phyloP scores from a whole-genome alignment of 2,888 invertebrate species.

The Drymonia ruficornis region DNA sequence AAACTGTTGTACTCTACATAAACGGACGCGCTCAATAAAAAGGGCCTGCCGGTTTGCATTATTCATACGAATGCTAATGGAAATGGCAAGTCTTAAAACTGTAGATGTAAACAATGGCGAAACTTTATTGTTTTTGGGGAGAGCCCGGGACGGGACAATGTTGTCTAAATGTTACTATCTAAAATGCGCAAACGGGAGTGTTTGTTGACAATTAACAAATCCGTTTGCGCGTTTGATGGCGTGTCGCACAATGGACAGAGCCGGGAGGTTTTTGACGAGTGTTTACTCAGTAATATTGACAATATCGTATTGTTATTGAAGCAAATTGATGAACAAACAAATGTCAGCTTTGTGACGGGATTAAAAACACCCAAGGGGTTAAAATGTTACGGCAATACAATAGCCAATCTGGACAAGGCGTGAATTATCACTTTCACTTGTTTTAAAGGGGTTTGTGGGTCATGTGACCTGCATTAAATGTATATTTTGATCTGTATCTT shows the following conservation, averaged over 20 bases:
- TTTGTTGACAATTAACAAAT: slow-evolving; percentile 52
- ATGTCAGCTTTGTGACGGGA: slow-evolving; percentile 11
- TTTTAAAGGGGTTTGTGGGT: too few species aligned
- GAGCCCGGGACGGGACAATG: slow-evolving; percentile 21
- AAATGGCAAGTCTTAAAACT: slow-evolving; percentile 56
- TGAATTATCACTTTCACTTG: too few species aligned
- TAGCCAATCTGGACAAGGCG: not conserved
- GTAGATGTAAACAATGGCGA: slow-evolving; percentile 52
- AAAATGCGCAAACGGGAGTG: slow-evolving; percentile 35
- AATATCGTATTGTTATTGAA: slow-evolving; percentile 28
- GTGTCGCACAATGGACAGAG: slow-evolving; percentile 22
- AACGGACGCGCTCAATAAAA: slow-evolving; percentile 43
- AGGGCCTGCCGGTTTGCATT: slow-evolving; percentile 50
- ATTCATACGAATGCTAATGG: slow-evolving; percentile 64
- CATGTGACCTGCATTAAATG: too few species aligned
- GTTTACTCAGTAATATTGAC: slow-evolving; percentile 29
- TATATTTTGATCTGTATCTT: too few species aligned
- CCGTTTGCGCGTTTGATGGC: slow-evolving; percentile 45
- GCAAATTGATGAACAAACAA: slow-evolving; percentile 22
- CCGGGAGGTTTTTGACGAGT: slow-evolving; percentile 23
- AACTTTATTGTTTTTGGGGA: slow-evolving; percentile 52
- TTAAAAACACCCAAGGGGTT: slow-evolving; percentile 10
- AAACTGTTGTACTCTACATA: slow-evolving; percentile 37
- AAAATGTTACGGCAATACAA: not conserved
- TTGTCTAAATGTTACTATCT: slow-evolving; percentile 40